These are phyloP conservation scores for Heliconius sara DNA, from an alignment of 2,888 invertebrate genomes.

Conservation along the genomic window DNA sequence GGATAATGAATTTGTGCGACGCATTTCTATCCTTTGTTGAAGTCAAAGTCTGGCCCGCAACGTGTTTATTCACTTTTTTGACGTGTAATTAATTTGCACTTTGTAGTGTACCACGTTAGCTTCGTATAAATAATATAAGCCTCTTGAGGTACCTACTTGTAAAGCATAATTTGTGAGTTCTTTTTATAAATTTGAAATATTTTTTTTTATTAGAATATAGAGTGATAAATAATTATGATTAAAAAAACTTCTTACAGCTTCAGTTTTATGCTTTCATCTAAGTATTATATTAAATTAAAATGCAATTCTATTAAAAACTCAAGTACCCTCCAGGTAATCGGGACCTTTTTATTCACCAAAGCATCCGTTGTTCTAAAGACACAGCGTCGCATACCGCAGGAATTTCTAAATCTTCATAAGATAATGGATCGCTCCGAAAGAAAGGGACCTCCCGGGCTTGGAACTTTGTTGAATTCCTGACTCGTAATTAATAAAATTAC, in stretches of 20 bases:
- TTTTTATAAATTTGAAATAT: background rate
- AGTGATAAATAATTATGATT: background rate
- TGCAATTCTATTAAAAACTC: conserved; percentile 44
- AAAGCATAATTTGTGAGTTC: background rate
- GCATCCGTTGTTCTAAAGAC: conserved; percentile 49
- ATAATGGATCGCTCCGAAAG: conserved; percentile 82
- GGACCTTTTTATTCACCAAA: conserved; percentile 47
- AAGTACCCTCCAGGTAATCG: conserved; percentile 40
- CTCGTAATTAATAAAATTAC: conserved; percentile 85
- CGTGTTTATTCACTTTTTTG: conserved; percentile 39
- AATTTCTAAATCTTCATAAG: conserved; percentile 84
- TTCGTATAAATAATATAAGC: background rate
- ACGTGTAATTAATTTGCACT: conserved; percentile 36
- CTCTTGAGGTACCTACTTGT: background rate
- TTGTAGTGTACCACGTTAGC: conserved; percentile 8
- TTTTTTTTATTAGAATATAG: background rate
- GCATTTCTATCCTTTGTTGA: conserved; percentile 41
- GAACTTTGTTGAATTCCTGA: conserved; percentile 83
- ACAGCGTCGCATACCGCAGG: conserved; percentile 70
- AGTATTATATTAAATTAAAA: conserved; percentile 20
- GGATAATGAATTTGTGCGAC: conserved; percentile 50
- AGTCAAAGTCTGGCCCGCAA: conserved; percentile 35
- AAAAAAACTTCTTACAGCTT: background rate
- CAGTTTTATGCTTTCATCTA: background rate
- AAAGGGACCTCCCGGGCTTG: conserved; percentile 79